phyloP scores from a whole-genome alignment of 1,140 invertebrate genomes.

The Cheumatopsyche charites region DNA sequence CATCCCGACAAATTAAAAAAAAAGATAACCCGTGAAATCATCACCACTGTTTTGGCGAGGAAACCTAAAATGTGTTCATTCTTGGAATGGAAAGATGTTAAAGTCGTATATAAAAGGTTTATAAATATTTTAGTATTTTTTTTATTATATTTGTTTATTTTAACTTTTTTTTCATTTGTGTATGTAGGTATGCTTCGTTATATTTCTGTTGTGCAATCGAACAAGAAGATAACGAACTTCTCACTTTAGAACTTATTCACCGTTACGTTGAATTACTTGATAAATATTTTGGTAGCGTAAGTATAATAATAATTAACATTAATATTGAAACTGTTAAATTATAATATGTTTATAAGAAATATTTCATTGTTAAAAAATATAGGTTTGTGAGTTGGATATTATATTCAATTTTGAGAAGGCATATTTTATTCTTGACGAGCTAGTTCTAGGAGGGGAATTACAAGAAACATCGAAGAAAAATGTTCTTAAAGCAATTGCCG shows the following conservation, averaged over 20 bases:
- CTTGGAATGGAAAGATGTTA: slow-evolving; percentile 95
- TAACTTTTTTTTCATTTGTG: slow-evolving; percentile 30
- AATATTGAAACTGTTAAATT: neutral
- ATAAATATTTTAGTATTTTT: neutral
- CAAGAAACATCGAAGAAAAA: slow-evolving; percentile 98
- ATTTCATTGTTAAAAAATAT: slow-evolving; percentile 26
- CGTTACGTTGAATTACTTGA: slow-evolving; percentile 95
- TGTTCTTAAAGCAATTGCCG: slow-evolving; percentile 95
- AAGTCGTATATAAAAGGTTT: slow-evolving; percentile 96
- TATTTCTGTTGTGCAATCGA: slow-evolving; percentile 98
- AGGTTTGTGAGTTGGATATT: slow-evolving; percentile 97
- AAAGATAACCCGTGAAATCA: slow-evolving; percentile 93
- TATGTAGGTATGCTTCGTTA: slow-evolving; percentile 88
- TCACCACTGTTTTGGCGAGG: slow-evolving; percentile 87
- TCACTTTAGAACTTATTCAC: slow-evolving; percentile 94
- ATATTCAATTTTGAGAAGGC: slow-evolving; percentile 99
- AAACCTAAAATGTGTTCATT: slow-evolving; percentile 99
- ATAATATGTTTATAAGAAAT: too few species aligned
- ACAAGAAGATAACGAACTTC: slow-evolving; percentile 90
- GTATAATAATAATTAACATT: slow-evolving; percentile 54
- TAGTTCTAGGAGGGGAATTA: slow-evolving; percentile 92
- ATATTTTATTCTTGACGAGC: slow-evolving; percentile 96
- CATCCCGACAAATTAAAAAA: slow-evolving; percentile 91
- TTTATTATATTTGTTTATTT: slow-evolving; percentile 1
- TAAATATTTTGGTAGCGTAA: slow-evolving; percentile 98